Evolutionary conservation across 23 tunicate species (phyloP), one percentile per base, ranked within the genome.

Genomic region (Halocynthia roretzi): DNA sequence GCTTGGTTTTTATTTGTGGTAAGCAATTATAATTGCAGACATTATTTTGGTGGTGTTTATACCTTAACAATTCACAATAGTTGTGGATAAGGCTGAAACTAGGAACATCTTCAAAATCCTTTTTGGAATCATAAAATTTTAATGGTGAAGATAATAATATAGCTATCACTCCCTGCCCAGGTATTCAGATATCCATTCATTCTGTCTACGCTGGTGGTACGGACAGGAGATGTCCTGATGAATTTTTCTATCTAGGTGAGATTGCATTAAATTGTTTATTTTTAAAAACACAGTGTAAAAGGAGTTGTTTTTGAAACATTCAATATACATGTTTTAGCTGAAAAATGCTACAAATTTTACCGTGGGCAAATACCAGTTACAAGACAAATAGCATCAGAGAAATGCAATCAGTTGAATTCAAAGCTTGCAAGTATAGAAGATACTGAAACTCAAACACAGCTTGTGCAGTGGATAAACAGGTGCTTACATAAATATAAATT

Each of bases 381-480:
- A 40, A 40, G 70, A 15, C 22, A 65, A 15, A 40, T 20, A 65
- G 70, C 70, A 48, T 20, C 48, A 48, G 22, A 9, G 48, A 15
- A 65, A 65, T 65, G 70, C 19, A 65, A 65, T 40, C 10, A 10
- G 22, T 40, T 48, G 22, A 48, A 65, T 8, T 40, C 70, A 11
- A 40, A 48, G 22, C 70, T 65, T 15, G 70, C 70, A 65, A 40
- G 31, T 20, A 65, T 65, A 65, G 31, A 40, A 20, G 70, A 65
- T 48, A 48, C 19, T 20, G 22, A 9, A 48, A 65, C 70, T 9
- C 70, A 65, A 65, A 65, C 22, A 10, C 48, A 11, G 31, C 70
- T 65, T 48, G 19, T 15, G 19, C 22, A 65, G 31, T 65, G 70
- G 70, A 65, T 65, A 11, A 65, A 65, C 31, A 48, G 70, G 70